These are phyloP conservation scores for Ambastaia sidthimunki DNA, from an alignment of 2,797 vertebrate species.

Conservation along the genomic window DNA sequence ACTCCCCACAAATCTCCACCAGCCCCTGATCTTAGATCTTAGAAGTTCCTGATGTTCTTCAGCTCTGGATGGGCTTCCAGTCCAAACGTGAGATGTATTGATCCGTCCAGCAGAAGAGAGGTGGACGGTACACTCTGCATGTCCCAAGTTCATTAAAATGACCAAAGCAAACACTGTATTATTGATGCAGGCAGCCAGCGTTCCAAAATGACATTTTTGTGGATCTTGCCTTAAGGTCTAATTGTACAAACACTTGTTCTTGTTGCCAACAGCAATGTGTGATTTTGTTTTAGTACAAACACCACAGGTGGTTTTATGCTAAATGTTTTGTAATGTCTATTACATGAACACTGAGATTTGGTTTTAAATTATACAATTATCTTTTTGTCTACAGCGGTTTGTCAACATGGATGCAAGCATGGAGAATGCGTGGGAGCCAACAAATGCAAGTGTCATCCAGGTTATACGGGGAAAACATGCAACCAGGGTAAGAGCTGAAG, in stretches of 20 bases:
- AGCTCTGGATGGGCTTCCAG: constrained; percentile 46
- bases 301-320: background rate
- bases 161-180: constrained; percentile 40
- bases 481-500: constrained; percentile 88
- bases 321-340: constrained; percentile 45
- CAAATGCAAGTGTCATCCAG: constrained; percentile 95
- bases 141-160: constrained; percentile 45
- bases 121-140: constrained; percentile 26
- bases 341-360: constrained; percentile 46
- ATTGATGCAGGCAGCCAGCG: constrained; percentile 26
- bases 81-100: constrained; percentile 48
- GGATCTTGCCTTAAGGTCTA: constrained; percentile 12
- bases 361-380: constrained; percentile 53
- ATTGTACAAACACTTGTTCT: constrained; percentile 7
- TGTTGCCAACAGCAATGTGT: background rate
- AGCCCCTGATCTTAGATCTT: constrained; percentile 1
- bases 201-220: constrained; percentile 44
- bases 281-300: background rate
- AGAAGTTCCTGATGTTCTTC: constrained; percentile 15
- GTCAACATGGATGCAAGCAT: constrained; percentile 93
- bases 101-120: constrained; percentile 42
- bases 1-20: background rate
- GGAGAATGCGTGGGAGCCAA: constrained; percentile 95
- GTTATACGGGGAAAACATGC: constrained; percentile 96
- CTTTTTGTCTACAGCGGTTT: constrained; percentile 81